Percentiles rank a stretch among this genome's conserved stretches.
phyloP scores from a whole-genome alignment of 2,888 invertebrate species.

The Leptopilina syphax region DNA sequence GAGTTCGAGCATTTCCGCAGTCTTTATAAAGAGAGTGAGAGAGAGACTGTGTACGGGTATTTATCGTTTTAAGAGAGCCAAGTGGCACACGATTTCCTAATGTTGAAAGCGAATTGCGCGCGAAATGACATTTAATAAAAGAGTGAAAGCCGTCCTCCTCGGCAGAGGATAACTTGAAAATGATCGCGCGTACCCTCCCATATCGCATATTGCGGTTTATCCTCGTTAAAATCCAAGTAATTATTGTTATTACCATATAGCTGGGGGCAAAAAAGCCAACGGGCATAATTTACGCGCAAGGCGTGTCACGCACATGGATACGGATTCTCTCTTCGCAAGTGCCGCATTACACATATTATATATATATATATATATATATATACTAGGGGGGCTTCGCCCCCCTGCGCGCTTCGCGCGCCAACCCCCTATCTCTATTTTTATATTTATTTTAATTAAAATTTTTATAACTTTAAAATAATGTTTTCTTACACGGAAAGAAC shows the following conservation, averaged over 20 bases:
- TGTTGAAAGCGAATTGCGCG: constrained; percentile 15
- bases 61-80: constrained; percentile 3
- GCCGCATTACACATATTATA: neutral
- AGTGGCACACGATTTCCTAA: constrained; percentile 17
- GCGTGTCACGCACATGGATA: constrained; percentile 39
- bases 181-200: constrained; percentile 39
- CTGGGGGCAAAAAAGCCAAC: constrained; percentile 44
- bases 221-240: constrained; percentile 46
- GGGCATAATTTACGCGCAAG: constrained; percentile 47
- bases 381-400: too few species aligned
- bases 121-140: constrained; percentile 38
- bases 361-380: neutral
- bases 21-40: neutral
- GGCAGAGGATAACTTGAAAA: constrained; percentile 19
- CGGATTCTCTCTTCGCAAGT: neutral
- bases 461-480: too few species aligned
- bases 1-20: neutral
- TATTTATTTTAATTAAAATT: too few species aligned
- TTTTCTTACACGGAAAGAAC: too few species aligned
- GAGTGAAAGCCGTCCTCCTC: constrained; percentile 42
- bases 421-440: too few species aligned
- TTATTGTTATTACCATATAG: constrained; percentile 48
- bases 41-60: too few species aligned
- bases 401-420: too few species aligned
- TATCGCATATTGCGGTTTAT: constrained; percentile 43